These are phyloP conservation scores for Sphyrna mokarran DNA, from an alignment of 2,113 vertebrate genomes.

Conservation along the genomic window DNA sequence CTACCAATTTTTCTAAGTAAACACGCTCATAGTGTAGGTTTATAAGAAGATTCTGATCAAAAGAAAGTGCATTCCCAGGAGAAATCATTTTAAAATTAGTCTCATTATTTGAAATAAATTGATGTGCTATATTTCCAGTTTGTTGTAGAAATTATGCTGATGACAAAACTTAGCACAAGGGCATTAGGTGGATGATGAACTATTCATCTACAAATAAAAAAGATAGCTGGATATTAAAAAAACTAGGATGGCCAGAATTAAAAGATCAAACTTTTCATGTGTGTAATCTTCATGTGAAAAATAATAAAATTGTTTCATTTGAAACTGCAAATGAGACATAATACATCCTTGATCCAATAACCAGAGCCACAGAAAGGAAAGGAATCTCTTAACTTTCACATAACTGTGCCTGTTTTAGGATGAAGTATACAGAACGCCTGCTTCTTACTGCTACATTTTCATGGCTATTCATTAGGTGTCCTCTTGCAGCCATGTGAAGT, in stretches of 20 bases:
- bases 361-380: not conserved
- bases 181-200: slow-evolving; percentile 28
- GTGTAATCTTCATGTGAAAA: not conserved
- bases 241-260: slow-evolving; percentile 2
- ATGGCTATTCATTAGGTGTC: not conserved
- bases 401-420: not conserved
- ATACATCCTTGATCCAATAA: not conserved
- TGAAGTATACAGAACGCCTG: not conserved
- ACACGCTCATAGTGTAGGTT: slow-evolving; percentile 26
- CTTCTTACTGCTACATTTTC: not conserved
- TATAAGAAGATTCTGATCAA: slow-evolving; percentile 32
- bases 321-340: slow-evolving; percentile 9
- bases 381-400: not conserved
- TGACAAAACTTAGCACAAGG: slow-evolving; percentile 31
- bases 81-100: slow-evolving; percentile 65
- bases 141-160: slow-evolving; percentile 41
- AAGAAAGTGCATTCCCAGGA: slow-evolving; percentile 50
- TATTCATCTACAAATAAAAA: slow-evolving; percentile 26
- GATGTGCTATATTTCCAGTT: slow-evolving; percentile 54
- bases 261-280: slow-evolving; percentile 11
- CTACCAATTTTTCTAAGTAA: slow-evolving; percentile 27
- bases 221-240: slow-evolving; percentile 13
- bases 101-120: slow-evolving; percentile 59
- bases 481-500: not conserved
- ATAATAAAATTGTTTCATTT: slow-evolving; percentile 7